A percentile compares a stretch with the other conserved stretches of the same genome.
Evolutionary conservation across 2,113 vertebrate species (phyloP).

Genomic region (Pollachius pollachius): DNA sequence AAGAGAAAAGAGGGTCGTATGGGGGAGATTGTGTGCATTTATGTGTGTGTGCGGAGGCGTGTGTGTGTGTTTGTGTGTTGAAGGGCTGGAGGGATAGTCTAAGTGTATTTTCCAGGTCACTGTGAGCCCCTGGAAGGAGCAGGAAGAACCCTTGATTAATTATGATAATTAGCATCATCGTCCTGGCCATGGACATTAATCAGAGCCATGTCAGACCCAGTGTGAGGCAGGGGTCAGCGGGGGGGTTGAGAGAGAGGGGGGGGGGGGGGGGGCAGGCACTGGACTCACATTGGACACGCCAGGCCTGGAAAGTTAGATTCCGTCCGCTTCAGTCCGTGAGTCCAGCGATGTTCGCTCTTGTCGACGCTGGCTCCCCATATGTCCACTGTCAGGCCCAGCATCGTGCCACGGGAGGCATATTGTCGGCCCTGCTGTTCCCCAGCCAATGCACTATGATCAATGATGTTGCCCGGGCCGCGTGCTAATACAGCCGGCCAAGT

Average conservation of each 20-base stretch:
- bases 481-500: constrained; percentile 59
- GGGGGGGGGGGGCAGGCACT: constrained; percentile 22
- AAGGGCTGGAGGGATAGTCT: constrained; percentile 19
- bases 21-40: no score
- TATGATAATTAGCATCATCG: constrained; percentile 78
- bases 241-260: neutral
- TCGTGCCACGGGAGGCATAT: constrained; percentile 46
- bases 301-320: constrained; percentile 45
- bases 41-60: no score
- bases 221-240: constrained; percentile 43
- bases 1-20: constrained; percentile 40
- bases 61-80: neutral
- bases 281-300: constrained; percentile 31
- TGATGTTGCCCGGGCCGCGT: constrained; percentile 54
- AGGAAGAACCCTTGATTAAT: constrained; percentile 77
- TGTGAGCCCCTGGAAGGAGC: constrained; percentile 63
- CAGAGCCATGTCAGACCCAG: constrained; percentile 60
- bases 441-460: constrained; percentile 51
- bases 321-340: constrained; percentile 8
- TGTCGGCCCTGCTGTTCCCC: constrained; percentile 41
- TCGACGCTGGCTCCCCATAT: constrained; percentile 49
- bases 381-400: constrained; percentile 42
- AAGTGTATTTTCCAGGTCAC: constrained; percentile 76
- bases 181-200: constrained; percentile 68
- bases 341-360: constrained; percentile 23